Percentiles rank a stretch among this genome's conserved stretches.
phyloP scores from a whole-genome alignment of 2,797 vertebrate species.

The Pseudotriccus pelzelni region DNA sequence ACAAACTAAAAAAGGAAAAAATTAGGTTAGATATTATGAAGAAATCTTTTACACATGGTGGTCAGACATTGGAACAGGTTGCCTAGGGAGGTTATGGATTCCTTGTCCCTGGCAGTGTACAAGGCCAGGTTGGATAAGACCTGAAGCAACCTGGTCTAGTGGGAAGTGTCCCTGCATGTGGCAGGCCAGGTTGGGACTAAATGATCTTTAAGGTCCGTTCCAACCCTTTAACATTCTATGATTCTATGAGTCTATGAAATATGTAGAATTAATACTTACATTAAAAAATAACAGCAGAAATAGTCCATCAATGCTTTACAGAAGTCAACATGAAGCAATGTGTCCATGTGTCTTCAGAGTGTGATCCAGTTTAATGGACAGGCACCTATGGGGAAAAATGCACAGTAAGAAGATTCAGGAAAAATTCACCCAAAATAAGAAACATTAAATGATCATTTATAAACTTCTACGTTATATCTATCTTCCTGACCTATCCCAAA shows the following conservation, averaged over 20 bases:
- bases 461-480: not conserved
- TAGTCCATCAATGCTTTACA: not conserved
- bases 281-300: not conserved
- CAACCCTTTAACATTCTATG: not conserved
- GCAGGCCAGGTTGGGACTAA: accelerated
- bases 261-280: not conserved
- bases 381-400: not conserved
- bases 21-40: not conserved
- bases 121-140: not conserved
- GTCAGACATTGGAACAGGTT: not conserved
- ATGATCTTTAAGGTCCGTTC: not conserved
- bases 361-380: not conserved
- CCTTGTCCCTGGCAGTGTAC: accelerated
- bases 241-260: not conserved
- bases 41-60: not conserved
- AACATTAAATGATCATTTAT: not conserved
- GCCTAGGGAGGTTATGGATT: not conserved
- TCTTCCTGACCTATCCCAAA: not conserved
- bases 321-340: not conserved
- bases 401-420: not conserved
- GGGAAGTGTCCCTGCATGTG: accelerated
- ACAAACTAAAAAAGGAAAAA: not conserved
- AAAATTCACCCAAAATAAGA: not conserved
- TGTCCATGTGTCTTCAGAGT: not conserved
- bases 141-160: too few species aligned